Evolutionary conservation across 2,797 vertebrate genomes (phyloP).

Genomic region (Fistularia commersonii): DNA sequence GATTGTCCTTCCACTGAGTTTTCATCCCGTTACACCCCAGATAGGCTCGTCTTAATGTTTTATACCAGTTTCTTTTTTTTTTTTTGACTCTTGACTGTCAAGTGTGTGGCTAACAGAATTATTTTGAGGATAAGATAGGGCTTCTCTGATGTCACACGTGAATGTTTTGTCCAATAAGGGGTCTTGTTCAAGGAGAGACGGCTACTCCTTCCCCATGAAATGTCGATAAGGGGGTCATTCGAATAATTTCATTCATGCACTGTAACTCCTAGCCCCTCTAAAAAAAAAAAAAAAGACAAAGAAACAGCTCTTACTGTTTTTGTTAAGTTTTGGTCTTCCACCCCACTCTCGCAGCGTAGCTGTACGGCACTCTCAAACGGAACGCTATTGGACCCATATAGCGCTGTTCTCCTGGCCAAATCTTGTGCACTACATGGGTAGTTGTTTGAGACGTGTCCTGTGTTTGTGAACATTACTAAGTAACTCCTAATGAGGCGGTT

Average conservation of each 20-base stretch:
- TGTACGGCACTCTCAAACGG: slow-evolving; percentile 61
- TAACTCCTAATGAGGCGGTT: slow-evolving; percentile 31
- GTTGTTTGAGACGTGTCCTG: slow-evolving; percentile 44
- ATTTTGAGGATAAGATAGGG: slow-evolving; percentile 52
- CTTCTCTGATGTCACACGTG: slow-evolving; percentile 58
- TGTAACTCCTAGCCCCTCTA: slow-evolving; percentile 45
- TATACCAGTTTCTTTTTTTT: slow-evolving; percentile 30
- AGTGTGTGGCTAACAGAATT: slow-evolving; percentile 42
- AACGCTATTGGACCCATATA: slow-evolving; percentile 35
- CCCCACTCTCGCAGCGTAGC: slow-evolving; percentile 63
- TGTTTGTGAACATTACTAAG: slow-evolving; percentile 51
- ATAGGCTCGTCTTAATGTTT: no score
- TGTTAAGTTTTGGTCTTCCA: slow-evolving; percentile 66
- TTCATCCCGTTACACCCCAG: slow-evolving; percentile 8
- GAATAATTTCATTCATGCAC: slow-evolving; percentile 52
- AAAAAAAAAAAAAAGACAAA: slow-evolving; percentile 21
- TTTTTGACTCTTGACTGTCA: slow-evolving; percentile 58
- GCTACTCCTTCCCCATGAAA: slow-evolving; percentile 34
- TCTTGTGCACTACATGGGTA: slow-evolving; percentile 47
- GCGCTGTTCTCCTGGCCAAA: slow-evolving; percentile 38
- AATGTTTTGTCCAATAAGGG: slow-evolving; percentile 58
- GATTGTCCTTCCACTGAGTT: neutral
- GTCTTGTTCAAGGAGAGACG: slow-evolving; percentile 34
- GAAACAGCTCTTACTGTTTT: slow-evolving; percentile 48
- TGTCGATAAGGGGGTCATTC: slow-evolving; percentile 22